Evolutionary conservation across 23 tunicate genomes (phyloP).

Genomic region (Aplidium turbinatum): DNA sequence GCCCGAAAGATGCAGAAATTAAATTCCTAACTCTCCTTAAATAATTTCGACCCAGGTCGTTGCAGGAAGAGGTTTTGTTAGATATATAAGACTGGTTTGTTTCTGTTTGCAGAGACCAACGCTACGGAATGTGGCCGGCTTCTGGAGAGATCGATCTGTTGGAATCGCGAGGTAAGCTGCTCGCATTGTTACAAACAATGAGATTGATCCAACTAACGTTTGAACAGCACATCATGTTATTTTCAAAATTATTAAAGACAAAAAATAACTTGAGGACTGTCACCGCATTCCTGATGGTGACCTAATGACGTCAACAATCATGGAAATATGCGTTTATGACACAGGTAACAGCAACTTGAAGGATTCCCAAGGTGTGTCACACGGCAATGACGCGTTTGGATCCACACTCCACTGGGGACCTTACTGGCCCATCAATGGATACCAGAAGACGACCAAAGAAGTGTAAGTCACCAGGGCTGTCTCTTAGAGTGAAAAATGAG

Average conservation of each 20-base stretch:
- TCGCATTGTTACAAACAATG: no score
- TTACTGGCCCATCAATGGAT: conserved; percentile 85
- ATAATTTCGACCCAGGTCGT: no score
- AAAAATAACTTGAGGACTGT: no score
- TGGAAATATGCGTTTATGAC: not conserved
- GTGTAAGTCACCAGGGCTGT: conserved; percentile 62
- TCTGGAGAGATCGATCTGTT: conserved; percentile 93
- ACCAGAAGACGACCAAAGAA: conserved; percentile 67
- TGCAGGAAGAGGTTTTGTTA: no score
- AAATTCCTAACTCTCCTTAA: no score
- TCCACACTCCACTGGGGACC: conserved; percentile 98
- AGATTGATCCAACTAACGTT: no score
- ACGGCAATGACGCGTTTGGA: conserved; percentile 87
- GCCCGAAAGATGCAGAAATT: no score
- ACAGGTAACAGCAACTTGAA: conserved; percentile 55
- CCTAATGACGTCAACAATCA: not conserved
- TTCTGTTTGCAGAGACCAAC: conserved; percentile 36
- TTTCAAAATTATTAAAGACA: no score
- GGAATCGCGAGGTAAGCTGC: conserved; percentile 96
- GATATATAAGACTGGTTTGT: no score
- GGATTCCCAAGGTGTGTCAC: conserved; percentile 62
- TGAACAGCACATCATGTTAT: no score
- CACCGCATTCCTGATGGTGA: not conserved
- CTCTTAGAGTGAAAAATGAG: no score
- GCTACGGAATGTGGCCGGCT: conserved; percentile 92